Percentiles rank a stretch among this genome's conserved stretches.
Evolutionary conservation across 1,140 invertebrate genomes (phyloP).

Genomic region (Drosophila grimshawi): DNA sequence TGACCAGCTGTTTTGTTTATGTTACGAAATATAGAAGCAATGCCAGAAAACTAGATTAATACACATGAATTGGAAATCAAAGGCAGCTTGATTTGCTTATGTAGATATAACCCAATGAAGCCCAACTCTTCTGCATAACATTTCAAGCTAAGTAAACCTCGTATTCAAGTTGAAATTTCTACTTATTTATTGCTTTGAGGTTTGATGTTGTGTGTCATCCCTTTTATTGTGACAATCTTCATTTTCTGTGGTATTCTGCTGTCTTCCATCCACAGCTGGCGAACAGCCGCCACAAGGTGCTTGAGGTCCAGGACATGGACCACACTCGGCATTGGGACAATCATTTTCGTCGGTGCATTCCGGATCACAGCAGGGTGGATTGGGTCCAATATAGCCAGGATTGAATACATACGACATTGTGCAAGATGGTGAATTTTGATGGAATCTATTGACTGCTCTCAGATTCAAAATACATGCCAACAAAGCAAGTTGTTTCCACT

Average conservation of each 20-base stretch:
- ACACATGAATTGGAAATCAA: neutral
- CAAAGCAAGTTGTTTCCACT: conserved; percentile 38
- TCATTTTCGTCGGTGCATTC: conserved; percentile 39
- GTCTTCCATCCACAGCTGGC: neutral
- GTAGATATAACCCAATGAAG: no score
- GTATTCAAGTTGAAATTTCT: neutral
- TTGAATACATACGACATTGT: conserved; percentile 62
- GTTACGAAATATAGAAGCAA: neutral
- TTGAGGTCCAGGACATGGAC: conserved; percentile 44
- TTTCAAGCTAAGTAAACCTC: neutral
- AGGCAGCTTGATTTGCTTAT: neutral
- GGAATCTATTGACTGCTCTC: neutral
- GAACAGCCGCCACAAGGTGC: conserved; percentile 41
- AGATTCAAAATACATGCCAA: neutral
- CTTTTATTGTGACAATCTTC: conserved; percentile 4
- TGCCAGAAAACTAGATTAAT: neutral
- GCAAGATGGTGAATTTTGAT: neutral
- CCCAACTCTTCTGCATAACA: neutral
- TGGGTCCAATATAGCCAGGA: conserved; percentile 67
- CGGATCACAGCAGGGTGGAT: conserved; percentile 64
- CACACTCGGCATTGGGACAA: conserved; percentile 48
- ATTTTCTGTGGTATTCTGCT: neutral
- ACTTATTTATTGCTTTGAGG: neutral
- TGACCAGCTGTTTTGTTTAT: neutral
- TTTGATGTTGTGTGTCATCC: neutral